A percentile compares a stretch with the other conserved stretches of the same genome.
phyloP scores from a whole-genome alignment of 2,888 invertebrate species.

The Zeuzera pyrina region DNA sequence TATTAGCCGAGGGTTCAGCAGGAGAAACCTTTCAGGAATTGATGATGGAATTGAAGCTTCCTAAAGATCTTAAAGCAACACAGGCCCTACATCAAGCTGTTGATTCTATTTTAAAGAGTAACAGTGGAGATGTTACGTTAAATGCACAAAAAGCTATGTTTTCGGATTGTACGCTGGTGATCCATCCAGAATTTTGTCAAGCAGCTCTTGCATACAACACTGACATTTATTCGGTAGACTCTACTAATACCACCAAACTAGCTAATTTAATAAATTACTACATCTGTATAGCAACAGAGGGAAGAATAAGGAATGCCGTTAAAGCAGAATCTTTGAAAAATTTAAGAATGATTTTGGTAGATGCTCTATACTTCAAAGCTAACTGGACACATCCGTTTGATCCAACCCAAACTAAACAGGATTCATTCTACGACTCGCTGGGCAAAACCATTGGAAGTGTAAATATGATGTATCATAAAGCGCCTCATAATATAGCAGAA shows the following conservation, averaged over 20 bases:
- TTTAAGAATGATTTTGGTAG: constrained; percentile 74
- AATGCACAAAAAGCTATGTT: constrained; percentile 49
- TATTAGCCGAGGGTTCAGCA: constrained; percentile 55
- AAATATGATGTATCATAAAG: constrained; percentile 83
- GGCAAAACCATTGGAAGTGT: constrained; percentile 70
- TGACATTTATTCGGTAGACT: constrained; percentile 70
- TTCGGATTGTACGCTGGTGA: constrained; percentile 35
- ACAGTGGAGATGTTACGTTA: constrained; percentile 38
- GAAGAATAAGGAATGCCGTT: constrained; percentile 78
- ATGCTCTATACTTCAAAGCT: constrained; percentile 81
- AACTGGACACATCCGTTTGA: constrained; percentile 80
- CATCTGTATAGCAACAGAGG: constrained; percentile 77
- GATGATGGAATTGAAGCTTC: constrained; percentile 40
- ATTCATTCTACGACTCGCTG: constrained; percentile 74
- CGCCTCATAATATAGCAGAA: constrained; percentile 68
- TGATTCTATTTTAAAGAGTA: constrained; percentile 32
- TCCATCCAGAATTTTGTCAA: constrained; percentile 54
- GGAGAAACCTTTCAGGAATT: constrained; percentile 53
- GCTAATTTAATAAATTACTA: constrained; percentile 78
- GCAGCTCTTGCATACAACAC: constrained; percentile 63
- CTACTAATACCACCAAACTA: constrained; percentile 55
- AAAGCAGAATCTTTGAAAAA: constrained; percentile 50
- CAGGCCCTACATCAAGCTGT: constrained; percentile 45
- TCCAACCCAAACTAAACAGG: constrained; percentile 60
- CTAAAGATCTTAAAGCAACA: constrained; percentile 42